A percentile compares a stretch with the other conserved stretches of the same genome.
Conservation (phyloP, 2,113 vertebrate genomes). For the Paedocypris sp. region DNA sequence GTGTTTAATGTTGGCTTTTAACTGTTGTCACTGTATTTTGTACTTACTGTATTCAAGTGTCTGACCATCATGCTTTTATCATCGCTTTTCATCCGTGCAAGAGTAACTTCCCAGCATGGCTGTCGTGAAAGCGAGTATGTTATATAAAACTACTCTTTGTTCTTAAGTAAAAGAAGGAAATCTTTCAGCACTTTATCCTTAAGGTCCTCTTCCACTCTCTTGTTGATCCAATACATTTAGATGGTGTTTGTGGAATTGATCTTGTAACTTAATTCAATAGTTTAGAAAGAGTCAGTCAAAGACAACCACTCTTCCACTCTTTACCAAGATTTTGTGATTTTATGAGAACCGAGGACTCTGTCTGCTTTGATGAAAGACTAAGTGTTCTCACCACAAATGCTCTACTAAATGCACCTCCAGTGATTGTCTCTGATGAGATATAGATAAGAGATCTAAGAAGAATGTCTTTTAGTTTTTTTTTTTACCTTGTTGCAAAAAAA, state of each 20-base stretch:
- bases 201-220: not conserved
- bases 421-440: conserved; percentile 57
- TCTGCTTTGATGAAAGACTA: conserved; percentile 54
- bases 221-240: conserved; percentile 34
- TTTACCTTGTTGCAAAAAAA: too few species aligned
- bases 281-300: conserved; percentile 9
- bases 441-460: conserved; percentile 37
- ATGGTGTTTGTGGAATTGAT: conserved; percentile 26
- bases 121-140: too few species aligned
- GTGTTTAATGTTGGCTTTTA: too few species aligned
- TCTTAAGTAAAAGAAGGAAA: not conserved
- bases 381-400: conserved; percentile 23
- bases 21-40: too few species aligned
- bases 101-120: too few species aligned
- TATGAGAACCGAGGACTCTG: conserved; percentile 38
- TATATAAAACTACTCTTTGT: not conserved
- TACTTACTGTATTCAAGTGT: too few species aligned
- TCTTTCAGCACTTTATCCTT: not conserved
- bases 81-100: too few species aligned
- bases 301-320: conserved; percentile 23
- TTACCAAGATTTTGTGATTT: conserved; percentile 27
- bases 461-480: too few species aligned
- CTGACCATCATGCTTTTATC: too few species aligned
- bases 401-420: conserved; percentile 42
- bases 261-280: conserved; percentile 8